Conservation (phyloP, 2,113 vertebrate species). For the Onychostruthus taczanowskii region DNA sequence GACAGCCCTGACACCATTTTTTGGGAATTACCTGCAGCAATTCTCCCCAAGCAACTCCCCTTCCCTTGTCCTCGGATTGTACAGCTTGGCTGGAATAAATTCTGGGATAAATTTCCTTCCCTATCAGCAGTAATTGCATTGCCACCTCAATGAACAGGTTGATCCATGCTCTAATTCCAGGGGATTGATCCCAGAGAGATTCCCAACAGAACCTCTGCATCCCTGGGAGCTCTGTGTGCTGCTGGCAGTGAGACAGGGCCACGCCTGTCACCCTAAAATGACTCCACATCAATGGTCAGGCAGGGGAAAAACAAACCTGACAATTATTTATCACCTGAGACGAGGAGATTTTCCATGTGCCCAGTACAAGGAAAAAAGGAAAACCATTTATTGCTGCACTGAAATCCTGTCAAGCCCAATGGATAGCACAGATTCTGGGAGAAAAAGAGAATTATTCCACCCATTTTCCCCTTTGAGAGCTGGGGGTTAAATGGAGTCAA, state of each 20-base stretch:
- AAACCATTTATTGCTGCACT: background rate
- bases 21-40: background rate
- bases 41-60: background rate
- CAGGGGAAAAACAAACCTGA: background rate
- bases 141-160: too few relatives aligned
- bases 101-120: background rate
- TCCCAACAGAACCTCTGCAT: fast-evolving
- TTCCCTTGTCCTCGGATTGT: fast-evolving
- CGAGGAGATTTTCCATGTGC: fast-evolving
- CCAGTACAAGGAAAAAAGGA: background rate
- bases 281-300: background rate
- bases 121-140: background rate
- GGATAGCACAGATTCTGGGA: background rate
- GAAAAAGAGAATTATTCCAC: background rate
- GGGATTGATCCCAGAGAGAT: background rate
- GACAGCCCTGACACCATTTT: fast-evolving
- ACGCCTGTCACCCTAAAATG: background rate
- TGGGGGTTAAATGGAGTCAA: background rate
- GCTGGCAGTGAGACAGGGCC: background rate
- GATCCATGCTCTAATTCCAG: background rate
- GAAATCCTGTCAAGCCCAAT: background rate
- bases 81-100: background rate
- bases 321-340: background rate
- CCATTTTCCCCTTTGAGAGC: background rate
- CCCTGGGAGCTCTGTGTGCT: background rate